Evolutionary conservation across 2,113 vertebrate genomes (phyloP), one percentile per base, ranked within the genome.

Genomic region (Ellobius talpinus): DNA sequence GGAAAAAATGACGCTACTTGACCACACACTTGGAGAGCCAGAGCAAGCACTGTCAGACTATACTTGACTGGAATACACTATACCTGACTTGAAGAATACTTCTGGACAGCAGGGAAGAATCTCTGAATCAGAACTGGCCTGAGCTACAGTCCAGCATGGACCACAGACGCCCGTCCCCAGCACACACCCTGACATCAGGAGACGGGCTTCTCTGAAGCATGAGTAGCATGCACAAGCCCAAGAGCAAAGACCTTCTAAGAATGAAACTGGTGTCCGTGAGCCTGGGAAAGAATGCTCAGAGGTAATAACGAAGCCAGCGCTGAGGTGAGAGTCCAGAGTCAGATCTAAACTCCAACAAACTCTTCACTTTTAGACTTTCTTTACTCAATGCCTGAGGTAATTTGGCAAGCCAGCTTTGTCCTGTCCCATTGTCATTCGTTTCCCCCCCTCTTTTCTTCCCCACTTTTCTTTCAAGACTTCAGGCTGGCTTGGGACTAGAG

Each of bases 341-440:
- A 63, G 58, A 31, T 31, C 58, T 16, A 13, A 10, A 76, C 24
- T 7, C 73, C 42, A 39, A 45, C 42, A 26, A 31, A 14, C 47
- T 10, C 29, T 47, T 21, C 16, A 33, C 16, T 13, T 86, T 23
- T 33, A 33, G 39, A 12, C 11, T 23, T 47, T 31, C 84, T 86
- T 36, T n/a, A 36, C 19, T 79, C 61, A 66, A 0, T 85, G 26
- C 26, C 82, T 65, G 61, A 31, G 39, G 14, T 29, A 11, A 6
- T 21, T 66, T 33, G 39, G 39, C 26, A 11, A 63, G 13, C 16
- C 39, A 21, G 26, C 31, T 87, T 87, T 36, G 8, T 86, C 42
- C 0, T 23, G 4, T 19, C 47, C 61, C 12, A 4, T 33, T 66
- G 39, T 0, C 8, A 1, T 29, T 55, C 13, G 24, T 26, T 5